Evolutionary conservation across 2,888 invertebrate genomes (phyloP), one percentile per base, ranked within the genome.

Genomic region (Glyphotaelius pellucidus): DNA sequence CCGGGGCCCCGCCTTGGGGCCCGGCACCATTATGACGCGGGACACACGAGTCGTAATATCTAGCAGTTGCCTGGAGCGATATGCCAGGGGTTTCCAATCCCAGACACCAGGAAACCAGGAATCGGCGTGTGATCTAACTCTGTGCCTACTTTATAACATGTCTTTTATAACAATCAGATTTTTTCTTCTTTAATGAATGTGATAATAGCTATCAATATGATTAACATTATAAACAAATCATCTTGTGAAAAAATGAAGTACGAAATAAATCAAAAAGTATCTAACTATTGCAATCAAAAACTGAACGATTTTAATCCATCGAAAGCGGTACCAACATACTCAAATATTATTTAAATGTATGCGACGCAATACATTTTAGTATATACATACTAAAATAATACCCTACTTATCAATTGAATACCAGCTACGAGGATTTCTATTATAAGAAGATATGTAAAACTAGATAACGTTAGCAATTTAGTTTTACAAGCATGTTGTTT

Each of bases 41-140:
- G 90, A 90, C 92, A 91, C 80, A 89, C 90, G 67, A 92, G 90
- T 90, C 92, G 90, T 91, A 92, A 92, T 92, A 90, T 92, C 84
- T 84, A 19, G 84, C 85, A 89, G 88, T 83, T 90, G 92, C 92
- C 92, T 38, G 67, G 30, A 92, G 92, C 92, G 47, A 92, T 92
- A 87, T 89, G 14, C 30, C 89, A 89, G 89, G 89, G 89, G 30
- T 89, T 30, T 89, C 25, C 79, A 67, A 88, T 30, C 25, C 79
- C 30, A 19, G 67, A 67, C n/a, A 67, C 67, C 67, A 2, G 25
- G 25, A 35, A 83, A 67, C 7, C 67, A 67, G 67, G 25, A 67
- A 2, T 25, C 19, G n/a, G 31, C 15, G 9, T 67, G 25, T 67
- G 25, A 67, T 67, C 25, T 67, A 67, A 67, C 5, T 67, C 9